Percentiles rank a stretch among this genome's conserved stretches.
These are phyloP conservation scores for Perognathus longimembris DNA, from an alignment of 2,113 vertebrate genomes.

Conservation along the genomic window DNA sequence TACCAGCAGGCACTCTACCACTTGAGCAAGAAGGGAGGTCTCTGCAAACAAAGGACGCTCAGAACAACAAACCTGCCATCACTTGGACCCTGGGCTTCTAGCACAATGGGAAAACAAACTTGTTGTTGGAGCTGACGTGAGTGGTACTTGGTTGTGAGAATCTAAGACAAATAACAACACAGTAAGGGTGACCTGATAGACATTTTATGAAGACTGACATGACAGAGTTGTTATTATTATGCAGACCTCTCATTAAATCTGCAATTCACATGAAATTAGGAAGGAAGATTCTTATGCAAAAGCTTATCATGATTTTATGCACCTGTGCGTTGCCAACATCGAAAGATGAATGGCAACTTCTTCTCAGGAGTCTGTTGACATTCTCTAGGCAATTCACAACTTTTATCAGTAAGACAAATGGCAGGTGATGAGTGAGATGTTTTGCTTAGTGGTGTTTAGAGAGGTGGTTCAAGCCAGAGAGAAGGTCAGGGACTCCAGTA, in stretches of 20 bases:
- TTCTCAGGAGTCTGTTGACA: constrained; percentile 43
- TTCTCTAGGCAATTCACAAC: constrained; percentile 23
- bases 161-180: not conserved
- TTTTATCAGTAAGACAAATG: constrained; percentile 19
- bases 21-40: not conserved
- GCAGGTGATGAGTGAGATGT: constrained; percentile 37
- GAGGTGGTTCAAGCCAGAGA: not conserved
- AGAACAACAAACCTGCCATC: not conserved
- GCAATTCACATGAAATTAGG: not conserved
- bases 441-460: not conserved
- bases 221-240: not conserved
- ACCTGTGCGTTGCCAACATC: not conserved
- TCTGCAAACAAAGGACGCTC: not conserved
- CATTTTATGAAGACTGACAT: not conserved
- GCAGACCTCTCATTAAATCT: not conserved
- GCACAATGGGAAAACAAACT: not conserved
- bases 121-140: not conserved
- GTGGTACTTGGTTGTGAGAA: not conserved
- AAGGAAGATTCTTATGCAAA: constrained; percentile 11
- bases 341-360: constrained; percentile 12
- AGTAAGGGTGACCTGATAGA: not conserved
- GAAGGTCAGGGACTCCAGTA: not conserved
- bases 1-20: too few species aligned
- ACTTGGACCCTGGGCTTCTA: not conserved
- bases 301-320: not conserved